Evolutionary conservation across 2,797 vertebrate species (phyloP).

Genomic region (Cynodonichthys magdalenae): DNA sequence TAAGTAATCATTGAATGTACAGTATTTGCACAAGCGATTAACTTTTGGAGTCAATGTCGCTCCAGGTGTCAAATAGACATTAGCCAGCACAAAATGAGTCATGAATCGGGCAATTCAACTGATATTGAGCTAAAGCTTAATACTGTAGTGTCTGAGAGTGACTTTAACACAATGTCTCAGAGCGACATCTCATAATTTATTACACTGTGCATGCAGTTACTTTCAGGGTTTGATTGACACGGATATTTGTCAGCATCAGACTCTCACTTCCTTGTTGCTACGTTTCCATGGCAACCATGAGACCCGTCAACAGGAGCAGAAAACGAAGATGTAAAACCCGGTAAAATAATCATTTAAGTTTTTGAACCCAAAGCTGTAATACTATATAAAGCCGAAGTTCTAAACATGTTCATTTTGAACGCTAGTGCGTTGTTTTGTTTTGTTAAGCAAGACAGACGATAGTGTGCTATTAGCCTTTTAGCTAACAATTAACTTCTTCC

Average conservation of each 20-base stretch:
- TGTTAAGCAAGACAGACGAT: not conserved
- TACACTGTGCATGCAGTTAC: too few relatives aligned
- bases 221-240: conserved; percentile 12
- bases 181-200: not conserved
- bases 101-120: too few relatives aligned
- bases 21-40: too few relatives aligned
- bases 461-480: not conserved
- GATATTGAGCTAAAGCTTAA: too few relatives aligned
- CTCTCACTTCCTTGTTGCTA: conserved; percentile 3
- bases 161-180: too few relatives aligned
- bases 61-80: too few relatives aligned
- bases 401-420: not conserved
- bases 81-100: too few relatives aligned
- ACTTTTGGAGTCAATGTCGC: too few relatives aligned
- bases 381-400: not conserved
- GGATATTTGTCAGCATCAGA: too few relatives aligned
- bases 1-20: too few relatives aligned
- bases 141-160: too few relatives aligned
- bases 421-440: not conserved
- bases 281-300: conserved; percentile 52
- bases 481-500: not conserved
- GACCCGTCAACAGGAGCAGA: conserved; percentile 42
- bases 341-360: conserved; percentile 19
- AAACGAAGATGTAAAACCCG: conserved; percentile 34
- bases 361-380: not conserved